Percentiles rank a stretch among this genome's conserved stretches.
Evolutionary conservation across 2,797 vertebrate genomes (phyloP).

Genomic region (Fratercula arctica): DNA sequence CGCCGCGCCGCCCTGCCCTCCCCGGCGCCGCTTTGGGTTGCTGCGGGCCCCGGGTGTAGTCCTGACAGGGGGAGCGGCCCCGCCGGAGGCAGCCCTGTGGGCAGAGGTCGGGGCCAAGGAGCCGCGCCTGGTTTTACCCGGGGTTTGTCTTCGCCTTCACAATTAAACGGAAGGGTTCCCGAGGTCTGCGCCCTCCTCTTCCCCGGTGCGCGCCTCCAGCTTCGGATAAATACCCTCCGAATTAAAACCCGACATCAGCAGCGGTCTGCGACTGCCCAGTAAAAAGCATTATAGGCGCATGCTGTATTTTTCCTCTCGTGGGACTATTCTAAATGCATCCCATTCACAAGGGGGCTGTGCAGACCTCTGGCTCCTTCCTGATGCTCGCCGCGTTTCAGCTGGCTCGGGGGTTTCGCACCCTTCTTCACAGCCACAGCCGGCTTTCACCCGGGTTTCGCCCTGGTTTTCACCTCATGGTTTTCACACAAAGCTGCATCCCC

Average conservation of each 20-base stretch:
- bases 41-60: neutral
- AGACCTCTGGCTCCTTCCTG: fast-evolving
- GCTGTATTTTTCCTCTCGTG: neutral
- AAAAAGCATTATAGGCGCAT: fast-evolving
- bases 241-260: neutral
- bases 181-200: fast-evolving
- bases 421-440: neutral
- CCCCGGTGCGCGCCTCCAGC: fast-evolving
- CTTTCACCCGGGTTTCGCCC: fast-evolving
- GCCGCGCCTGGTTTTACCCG: fast-evolving
- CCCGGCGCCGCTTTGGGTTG: too few relatives aligned
- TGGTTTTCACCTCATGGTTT: neutral
- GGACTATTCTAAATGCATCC: neutral
- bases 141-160: fast-evolving
- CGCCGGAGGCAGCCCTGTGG: neutral
- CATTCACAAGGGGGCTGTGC: too few relatives aligned
- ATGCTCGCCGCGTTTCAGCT: fast-evolving
- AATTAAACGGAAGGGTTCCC: fast-evolving
- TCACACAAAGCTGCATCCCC: neutral
- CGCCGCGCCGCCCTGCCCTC: too few relatives aligned
- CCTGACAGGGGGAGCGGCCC: neutral
- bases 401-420: fast-evolving
- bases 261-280: neutral
- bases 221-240: fast-evolving
- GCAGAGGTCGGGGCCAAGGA: too few relatives aligned